Evolutionary conservation across 2,888 invertebrate genomes (phyloP), one percentile per base, ranked within the genome.

Genomic region (Ectemnius cavifrons): DNA sequence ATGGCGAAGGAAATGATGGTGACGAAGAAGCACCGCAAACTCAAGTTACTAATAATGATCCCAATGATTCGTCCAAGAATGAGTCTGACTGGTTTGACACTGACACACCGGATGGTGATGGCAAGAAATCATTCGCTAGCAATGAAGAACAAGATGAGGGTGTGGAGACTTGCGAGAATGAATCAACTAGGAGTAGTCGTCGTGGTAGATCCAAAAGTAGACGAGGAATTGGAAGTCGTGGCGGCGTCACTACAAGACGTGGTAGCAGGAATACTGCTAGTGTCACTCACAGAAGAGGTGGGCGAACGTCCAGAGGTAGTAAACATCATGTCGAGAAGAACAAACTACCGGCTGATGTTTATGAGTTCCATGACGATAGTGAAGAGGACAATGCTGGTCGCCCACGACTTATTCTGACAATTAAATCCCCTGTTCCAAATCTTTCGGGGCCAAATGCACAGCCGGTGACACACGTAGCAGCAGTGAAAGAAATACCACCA

Each of bases 291-390:
- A 86, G 87, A 73, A 86, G 91, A 2, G 91, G 91, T 2, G 92
- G 92, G 4, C 91, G 92, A 81, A 91, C 92, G 49, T 88, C 88
- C 0, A 89, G 88, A 11, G 89, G 86, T 59, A 88, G 82, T 13
- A 91, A 90, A 59, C 89, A 89, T 59, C 88, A 89, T 58, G 84
- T 92, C 11, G 94, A 92, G 79, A 93, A 92, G 82, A 90, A 89
- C 62, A 94, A 94, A 82, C 91, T 93, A 63, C 93, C 94, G 0
- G 94, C 95, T 11, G 97, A 97, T 87, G 94, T 98, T 2, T 98
- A 97, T 88, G 97, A 97, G 89, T 98, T 98, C 89, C 95, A 96
- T 82, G 97, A 97, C 87, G 97, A 97, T 89, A 96, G 96, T 4
- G 97, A 97, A 86, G 96, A 96, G 87, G 92, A 92, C 18, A 91